Evolutionary conservation across 2,888 invertebrate species (phyloP), one percentile per base, ranked within the genome.

Genomic region (Tetheella fluctuosa): DNA sequence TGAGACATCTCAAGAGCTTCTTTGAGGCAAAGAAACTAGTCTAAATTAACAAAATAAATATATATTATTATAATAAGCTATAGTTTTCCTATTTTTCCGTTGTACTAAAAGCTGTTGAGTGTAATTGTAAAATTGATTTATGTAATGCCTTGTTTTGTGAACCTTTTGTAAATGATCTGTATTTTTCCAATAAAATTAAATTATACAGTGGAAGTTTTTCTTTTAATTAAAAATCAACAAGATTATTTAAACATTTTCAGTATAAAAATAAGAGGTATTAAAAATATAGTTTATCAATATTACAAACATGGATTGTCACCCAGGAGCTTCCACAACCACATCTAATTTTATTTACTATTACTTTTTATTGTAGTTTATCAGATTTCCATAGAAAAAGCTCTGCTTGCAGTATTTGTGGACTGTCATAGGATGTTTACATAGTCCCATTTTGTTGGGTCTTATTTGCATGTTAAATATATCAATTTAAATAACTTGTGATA

Each of bases 21-120:
- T 99, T 99, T 83, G 99, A 99, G 93, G 99, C 99, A 30, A 99
- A 99, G 93, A 99, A 99, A 95, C 94, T 99, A 84, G 99, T 99
- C 56, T 97, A 95, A 94, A 83, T 64, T 61, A 57, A 55, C 54
- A 54, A 17, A n/a, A 30, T 55, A 34, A 55, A 23, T 65, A 59
- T 39, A 23, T 65, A 59, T 39, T 10, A 54, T 60, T 57, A 60
- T 52, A 60, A 39, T 68, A 67, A 67, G 58, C 28, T 58, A 72
- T 64, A 70, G 64, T 70, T 62, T 59, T 65, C 61, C 65, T 70
- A 62, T 61, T 73, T 67, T 71, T 71, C 70, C 71, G 61, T 52
- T 67, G 60, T 66, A 68, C 67, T 57, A 64, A 59, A 69, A 65
- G 59, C 59, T 67, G 54, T 64, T 62, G 64, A 62, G 61, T 55